Base-by-base conservation (phyloP, 2,888 invertebrate species). In the Isoperla grammatica region DNA sequence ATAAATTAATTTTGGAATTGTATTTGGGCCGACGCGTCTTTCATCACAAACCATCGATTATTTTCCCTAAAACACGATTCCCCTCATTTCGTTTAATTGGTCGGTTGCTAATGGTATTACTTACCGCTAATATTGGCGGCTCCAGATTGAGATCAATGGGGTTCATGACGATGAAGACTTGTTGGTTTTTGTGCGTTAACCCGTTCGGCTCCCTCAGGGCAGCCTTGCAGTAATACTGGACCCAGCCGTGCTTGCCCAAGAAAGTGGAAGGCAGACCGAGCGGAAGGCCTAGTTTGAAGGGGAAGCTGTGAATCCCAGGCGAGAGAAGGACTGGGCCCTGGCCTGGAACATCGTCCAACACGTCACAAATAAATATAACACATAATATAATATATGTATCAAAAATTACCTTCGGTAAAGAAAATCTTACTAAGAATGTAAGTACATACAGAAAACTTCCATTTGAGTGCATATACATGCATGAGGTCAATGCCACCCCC, bases 151-250 rank as follows among this genome's bases (percentile, higher is more conserved):
- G 79, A 74, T 95, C 94, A 66, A 95, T 93, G 3, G 95, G 95
- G 74, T 92, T 95, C 94, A 95, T 94, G 2, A 95, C 93, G 69
- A 95, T 93, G 75, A 95, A 95, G n/a, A 95, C 95, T 76, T 95
- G 95, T 74, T 95, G 94, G 73, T 95, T 95, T 75, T 95, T 95
- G 72, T 95, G 95, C 4, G 92, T 91, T 39, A 95, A 77, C 1
- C 94, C 94, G 65, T 87, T 88, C 6, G 93, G 90, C 69, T 95
- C 95, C 50, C 92, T 78, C 15, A 94, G 77, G 0, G 93, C 93
- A 17, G 93, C 90, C 74, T 93, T 93, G 71, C 94, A 95, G 72
- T 86, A 95, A 75, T 94, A 95, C 75, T 95, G 95, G 49, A 95
- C 93, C 94, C 94, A 95, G 53, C 95, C 95, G 70, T 93, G 92